A percentile compares a stretch with the other conserved stretches of the same genome.
Conservation (phyloP, 53 echinoderm and acorn worm species). For the Stichopus horrens region DNA sequence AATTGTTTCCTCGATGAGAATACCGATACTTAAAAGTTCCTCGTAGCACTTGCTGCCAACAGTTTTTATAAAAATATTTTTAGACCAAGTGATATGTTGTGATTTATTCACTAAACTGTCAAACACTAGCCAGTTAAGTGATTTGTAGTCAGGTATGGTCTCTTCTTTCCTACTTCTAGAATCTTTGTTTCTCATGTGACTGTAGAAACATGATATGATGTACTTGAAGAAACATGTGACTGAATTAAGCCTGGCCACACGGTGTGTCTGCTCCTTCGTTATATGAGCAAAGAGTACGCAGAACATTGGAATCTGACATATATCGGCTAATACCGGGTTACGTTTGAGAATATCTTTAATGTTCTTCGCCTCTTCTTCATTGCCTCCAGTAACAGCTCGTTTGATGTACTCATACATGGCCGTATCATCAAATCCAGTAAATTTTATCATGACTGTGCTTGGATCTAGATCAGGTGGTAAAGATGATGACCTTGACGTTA, state of each 20-base stretch:
- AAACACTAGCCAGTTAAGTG: not conserved
- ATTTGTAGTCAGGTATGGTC: not conserved
- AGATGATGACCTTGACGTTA: not conserved
- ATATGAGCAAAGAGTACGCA: not conserved
- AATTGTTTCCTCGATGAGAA: not conserved
- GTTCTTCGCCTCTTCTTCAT: not conserved
- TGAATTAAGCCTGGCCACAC: too few relatives aligned
- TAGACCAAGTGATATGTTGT: not conserved
- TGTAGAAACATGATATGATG: too few relatives aligned
- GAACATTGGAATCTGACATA: not conserved
- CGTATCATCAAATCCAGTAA: not conserved
- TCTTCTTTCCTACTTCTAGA: not conserved
- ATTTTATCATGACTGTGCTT: not conserved
- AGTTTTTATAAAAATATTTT: not conserved
- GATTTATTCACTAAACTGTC: not conserved
- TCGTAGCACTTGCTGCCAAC: constrained; percentile 4
- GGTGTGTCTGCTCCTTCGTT: too few relatives aligned
- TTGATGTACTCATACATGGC: not conserved
- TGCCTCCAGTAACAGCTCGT: not conserved
- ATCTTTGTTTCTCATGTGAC: too few relatives aligned
- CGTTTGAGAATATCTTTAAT: not conserved
- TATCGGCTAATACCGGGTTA: not conserved
- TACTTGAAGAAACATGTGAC: too few relatives aligned
- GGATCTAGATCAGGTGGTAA: not conserved
- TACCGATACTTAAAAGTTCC: not conserved